Conservation (phyloP, 2,888 invertebrate genomes). For the Chymomyza procnemis region DNA sequence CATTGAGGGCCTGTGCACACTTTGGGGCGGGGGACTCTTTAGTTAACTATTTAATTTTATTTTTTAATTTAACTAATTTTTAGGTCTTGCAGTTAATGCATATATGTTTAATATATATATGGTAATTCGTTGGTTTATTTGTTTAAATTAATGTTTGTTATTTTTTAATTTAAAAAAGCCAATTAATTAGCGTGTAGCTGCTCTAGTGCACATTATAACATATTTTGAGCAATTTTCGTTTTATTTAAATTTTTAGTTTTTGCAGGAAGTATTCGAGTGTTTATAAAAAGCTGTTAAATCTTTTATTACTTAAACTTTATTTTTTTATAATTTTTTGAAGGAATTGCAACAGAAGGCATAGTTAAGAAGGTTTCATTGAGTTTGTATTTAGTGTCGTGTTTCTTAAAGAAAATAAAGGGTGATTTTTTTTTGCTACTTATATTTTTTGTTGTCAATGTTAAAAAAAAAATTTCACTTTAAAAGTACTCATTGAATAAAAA, state of each 20-base stretch:
- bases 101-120: constrained; percentile 13
- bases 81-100: constrained; percentile 25
- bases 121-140: constrained; percentile 12
- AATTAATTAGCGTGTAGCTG: constrained; percentile 1
- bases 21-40: not conserved
- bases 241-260: constrained; percentile 13
- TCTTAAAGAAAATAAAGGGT: too few relatives aligned
- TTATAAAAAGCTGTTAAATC: too few relatives aligned
- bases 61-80: constrained; percentile 33
- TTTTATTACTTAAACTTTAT: too few relatives aligned
- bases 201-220: constrained; percentile 23
- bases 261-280: too few relatives aligned
- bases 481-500: too few relatives aligned
- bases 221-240: constrained; percentile 4
- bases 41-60: constrained; percentile 18
- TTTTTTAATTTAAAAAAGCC: not conserved
- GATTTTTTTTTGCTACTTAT: too few relatives aligned
- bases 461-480: too few relatives aligned
- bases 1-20: not conserved
- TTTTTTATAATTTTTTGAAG: too few relatives aligned
- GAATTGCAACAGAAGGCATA: too few relatives aligned
- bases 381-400: too few relatives aligned
- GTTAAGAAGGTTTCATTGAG: too few relatives aligned
- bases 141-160: constrained; percentile 32
- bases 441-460: too few relatives aligned